These are phyloP conservation scores for Cirrhinus molitorella DNA, from an alignment of 2,797 vertebrate species.

Conservation along the genomic window DNA sequence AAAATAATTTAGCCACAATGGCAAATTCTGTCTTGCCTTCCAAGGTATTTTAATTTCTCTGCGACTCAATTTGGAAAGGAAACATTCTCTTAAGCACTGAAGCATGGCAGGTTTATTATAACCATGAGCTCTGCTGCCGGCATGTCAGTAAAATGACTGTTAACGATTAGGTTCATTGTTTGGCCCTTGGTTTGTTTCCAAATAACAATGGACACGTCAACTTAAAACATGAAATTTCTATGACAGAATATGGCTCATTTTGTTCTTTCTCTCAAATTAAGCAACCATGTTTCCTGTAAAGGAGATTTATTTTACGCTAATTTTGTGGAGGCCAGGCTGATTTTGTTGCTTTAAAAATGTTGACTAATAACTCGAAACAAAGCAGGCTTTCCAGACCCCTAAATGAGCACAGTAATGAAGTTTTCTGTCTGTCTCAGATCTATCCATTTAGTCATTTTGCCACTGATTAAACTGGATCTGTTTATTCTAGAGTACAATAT, in stretches of 20 bases:
- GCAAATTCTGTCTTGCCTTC: background rate
- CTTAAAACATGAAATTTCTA: background rate
- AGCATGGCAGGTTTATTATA: background rate
- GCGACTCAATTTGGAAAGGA: background rate
- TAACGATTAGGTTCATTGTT: background rate
- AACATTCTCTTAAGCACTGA: background rate
- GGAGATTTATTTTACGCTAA: background rate
- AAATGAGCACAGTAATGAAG: conserved; percentile 5
- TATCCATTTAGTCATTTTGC: background rate
- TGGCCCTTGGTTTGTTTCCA: background rate
- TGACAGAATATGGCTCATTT: background rate
- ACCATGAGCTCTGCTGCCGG: background rate
- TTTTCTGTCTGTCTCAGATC: background rate
- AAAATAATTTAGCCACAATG: background rate
- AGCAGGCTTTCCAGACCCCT: background rate
- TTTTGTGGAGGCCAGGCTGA: background rate
- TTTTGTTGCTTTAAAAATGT: background rate
- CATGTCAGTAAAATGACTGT: background rate
- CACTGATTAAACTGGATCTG: background rate
- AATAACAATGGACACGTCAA: background rate
- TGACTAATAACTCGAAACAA: background rate
- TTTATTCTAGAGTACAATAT: background rate
- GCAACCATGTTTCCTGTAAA: background rate
- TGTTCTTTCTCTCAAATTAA: background rate
- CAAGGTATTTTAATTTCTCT: background rate